Percentiles rank a stretch among this genome's conserved stretches.
These are phyloP conservation scores for Willisornis vidua DNA, from an alignment of 2,113 vertebrate species.

Conservation along the genomic window DNA sequence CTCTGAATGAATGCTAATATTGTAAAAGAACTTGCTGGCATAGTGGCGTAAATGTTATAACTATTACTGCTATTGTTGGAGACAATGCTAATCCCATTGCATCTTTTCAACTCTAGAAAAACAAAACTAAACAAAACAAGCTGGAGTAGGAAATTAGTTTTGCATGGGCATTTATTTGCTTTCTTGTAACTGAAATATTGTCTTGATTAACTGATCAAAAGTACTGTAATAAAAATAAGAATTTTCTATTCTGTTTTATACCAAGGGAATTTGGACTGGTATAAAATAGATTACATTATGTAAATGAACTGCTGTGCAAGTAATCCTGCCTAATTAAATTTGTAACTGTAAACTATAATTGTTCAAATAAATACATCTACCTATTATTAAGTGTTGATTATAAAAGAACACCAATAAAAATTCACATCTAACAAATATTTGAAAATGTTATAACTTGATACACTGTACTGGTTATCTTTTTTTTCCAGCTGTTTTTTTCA, in stretches of 20 bases:
- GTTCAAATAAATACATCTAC: constrained; percentile 25
- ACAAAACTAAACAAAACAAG: neutral
- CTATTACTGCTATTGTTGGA: neutral
- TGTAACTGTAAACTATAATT: constrained; percentile 21
- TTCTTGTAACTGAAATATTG: neutral
- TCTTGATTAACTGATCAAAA: constrained; percentile 31
- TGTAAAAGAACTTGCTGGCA: neutral
- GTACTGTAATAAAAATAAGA: neutral
- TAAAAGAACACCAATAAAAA: neutral
- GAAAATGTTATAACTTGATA: neutral
- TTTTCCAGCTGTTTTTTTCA: neutral
- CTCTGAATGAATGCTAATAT: neutral
- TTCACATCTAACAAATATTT: neutral
- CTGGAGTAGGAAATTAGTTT: neutral
- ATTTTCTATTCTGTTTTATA: neutral
- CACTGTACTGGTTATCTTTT: neutral
- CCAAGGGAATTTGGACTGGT: neutral
- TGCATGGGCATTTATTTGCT: neutral
- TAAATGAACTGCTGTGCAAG: constrained; percentile 27
- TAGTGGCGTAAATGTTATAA: neutral
- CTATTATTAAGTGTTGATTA: neutral
- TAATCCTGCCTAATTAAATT: constrained; percentile 44
- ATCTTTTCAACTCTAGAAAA: neutral
- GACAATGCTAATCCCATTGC: neutral
- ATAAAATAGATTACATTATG: constrained; percentile 43